Evolutionary conservation across 2,113 vertebrate species (phyloP).

Genomic region (Anoura caudifer): DNA sequence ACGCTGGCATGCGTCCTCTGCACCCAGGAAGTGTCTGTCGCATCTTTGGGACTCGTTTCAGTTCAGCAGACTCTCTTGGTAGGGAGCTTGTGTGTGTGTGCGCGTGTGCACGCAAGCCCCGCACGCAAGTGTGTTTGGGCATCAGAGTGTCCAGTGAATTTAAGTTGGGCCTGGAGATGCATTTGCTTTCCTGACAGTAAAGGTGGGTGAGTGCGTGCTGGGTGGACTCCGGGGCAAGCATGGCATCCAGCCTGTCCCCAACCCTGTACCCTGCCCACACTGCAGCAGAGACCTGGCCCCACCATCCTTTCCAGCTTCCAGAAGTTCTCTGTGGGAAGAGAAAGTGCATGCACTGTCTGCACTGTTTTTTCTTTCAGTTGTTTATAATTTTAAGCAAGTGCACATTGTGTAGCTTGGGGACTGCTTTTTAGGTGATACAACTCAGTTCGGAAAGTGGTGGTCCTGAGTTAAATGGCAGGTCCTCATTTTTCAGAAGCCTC

Average conservation of each 20-base stretch:
- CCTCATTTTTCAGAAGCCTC: neutral
- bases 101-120: neutral
- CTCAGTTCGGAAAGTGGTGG: neutral
- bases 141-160: neutral
- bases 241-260: no score
- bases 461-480: neutral
- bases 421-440: neutral
- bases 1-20: neutral
- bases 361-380: neutral
- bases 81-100: neutral
- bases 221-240: neutral
- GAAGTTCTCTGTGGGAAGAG: neutral
- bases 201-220: neutral
- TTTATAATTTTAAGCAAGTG: neutral
- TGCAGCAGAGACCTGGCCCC: rapidly evolving
- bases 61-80: neutral
- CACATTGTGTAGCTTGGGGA: neutral
- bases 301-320: neutral
- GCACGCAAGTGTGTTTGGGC: neutral
- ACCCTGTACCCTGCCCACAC: rapidly evolving
- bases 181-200: neutral
- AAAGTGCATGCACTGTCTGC: rapidly evolving
- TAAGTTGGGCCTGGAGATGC: neutral
- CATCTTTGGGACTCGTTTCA: neutral
- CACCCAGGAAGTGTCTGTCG: neutral